Conservation (phyloP, 2,797 vertebrate species). For the Taeniopygia guttata region DNA sequence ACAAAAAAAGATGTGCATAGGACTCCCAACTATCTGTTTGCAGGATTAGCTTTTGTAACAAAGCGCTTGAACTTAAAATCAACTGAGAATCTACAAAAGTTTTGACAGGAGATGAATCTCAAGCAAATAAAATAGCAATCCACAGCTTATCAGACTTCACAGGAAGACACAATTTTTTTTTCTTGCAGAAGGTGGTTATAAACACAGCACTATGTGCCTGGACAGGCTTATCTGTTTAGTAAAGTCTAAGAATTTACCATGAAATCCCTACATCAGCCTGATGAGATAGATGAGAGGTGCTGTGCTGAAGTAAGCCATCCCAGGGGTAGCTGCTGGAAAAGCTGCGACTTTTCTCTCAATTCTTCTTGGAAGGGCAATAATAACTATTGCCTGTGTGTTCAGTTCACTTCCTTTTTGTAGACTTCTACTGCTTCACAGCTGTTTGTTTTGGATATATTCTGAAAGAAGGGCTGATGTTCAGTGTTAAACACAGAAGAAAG, state of each 20-base stretch:
- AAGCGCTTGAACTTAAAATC: not conserved
- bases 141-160: not conserved
- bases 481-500: not conserved
- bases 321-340: not conserved
- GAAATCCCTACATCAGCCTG: not conserved
- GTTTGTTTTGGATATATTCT: not conserved
- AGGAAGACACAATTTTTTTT: not conserved
- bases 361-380: not conserved
- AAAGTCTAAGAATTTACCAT: not conserved
- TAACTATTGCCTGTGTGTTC: not conserved
- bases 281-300: not conserved
- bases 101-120: not conserved
- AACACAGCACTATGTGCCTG: not conserved
- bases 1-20: not conserved
- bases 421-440: not conserved
- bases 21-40: not conserved
- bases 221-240: slow-evolving; percentile 26
- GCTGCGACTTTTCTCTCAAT: not conserved
- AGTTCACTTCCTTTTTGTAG: not conserved
- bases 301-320: not conserved
- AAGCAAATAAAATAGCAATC: not conserved
- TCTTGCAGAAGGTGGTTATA: not conserved
- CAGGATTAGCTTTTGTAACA: not conserved
- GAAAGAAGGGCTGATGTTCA: not conserved
- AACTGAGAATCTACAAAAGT: not conserved